Evolutionary conservation across 2,888 invertebrate genomes (phyloP), one percentile per base, ranked within the genome.

Genomic region (Glyphotaelius pellucidus): DNA sequence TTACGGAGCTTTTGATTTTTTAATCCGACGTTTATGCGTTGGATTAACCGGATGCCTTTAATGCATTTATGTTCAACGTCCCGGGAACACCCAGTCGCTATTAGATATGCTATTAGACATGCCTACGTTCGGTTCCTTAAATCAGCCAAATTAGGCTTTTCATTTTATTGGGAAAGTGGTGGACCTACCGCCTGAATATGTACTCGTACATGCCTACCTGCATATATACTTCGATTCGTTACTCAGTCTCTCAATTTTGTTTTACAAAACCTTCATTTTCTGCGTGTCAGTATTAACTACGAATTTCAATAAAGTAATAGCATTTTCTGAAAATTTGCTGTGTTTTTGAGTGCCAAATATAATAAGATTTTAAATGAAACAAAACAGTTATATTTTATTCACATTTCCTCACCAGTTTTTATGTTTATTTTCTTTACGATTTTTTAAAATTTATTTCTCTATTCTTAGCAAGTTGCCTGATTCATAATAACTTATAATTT

Each of bases 11-110:
- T 83, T 31, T 32, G 31, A 83, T 15, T 35, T 83, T 35, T 83
- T 35, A 83, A 31, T 83, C 83, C 35, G 83, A 83, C 83, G 35
- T 83, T 83, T 83, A 32, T 25, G 25, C 83, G 25, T 32, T 11
- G 83, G 81, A 38, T 83, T 83, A 35, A 32, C 83, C 83, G 83
- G 83, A 83, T 83, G 83, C 32, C 15, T 83, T 83, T 38, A 25
- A 67, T 67, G 67, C 67, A 67, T n/a, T 67, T 67, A 67, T 67
- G 25, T 25, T 67, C n/a, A n/a, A 67, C 67, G 25, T 67, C n/a
- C 67, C 67, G 67, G 67, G 67, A 67, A 67, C 67, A 67, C 67
- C 67, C 67, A n/a, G 67, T 67, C 67, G 67, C 67, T 25, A n/a
- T n/a, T 67, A 67, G 67, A 15, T 4, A 19, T 19, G 52, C 52